A percentile compares a stretch with the other conserved stretches of the same genome.
Conservation (phyloP, 2,113 vertebrate genomes). For the Laticauda laticaudata region DNA sequence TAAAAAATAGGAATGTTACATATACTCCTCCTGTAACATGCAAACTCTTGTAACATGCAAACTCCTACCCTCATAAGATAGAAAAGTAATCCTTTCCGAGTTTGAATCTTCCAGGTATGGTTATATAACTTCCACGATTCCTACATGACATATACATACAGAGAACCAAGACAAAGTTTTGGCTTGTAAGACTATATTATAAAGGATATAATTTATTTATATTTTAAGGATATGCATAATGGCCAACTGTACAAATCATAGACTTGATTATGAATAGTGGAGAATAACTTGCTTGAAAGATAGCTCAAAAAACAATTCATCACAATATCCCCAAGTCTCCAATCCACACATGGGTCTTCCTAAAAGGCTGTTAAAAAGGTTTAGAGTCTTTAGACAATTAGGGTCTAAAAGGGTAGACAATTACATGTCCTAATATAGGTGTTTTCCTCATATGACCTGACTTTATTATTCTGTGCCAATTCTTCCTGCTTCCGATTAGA, state of each 20-base stretch:
- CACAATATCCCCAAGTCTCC: background rate
- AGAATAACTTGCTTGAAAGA: background rate
- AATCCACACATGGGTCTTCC: constrained; percentile 6
- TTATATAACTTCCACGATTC: background rate
- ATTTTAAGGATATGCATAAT: background rate
- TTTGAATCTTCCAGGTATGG: background rate
- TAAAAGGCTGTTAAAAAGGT: accelerated
- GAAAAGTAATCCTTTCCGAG: background rate
- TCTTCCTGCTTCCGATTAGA: background rate
- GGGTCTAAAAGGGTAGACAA: background rate
- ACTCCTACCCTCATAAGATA: background rate
- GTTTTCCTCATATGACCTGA: background rate
- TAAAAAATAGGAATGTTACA: background rate
- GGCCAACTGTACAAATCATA: background rate
- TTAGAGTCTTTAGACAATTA: background rate
- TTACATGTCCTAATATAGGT: background rate
- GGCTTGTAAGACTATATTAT: too few relatives aligned
- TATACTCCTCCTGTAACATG: background rate
- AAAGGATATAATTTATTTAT: too few relatives aligned
- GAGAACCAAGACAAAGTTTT: background rate
- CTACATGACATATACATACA: background rate
- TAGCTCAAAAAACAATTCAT: background rate
- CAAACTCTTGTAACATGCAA: too few relatives aligned
- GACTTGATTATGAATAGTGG: background rate
- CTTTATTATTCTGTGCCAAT: background rate